A percentile compares a stretch with the other conserved stretches of the same genome.
Evolutionary conservation across 2,797 vertebrate genomes (phyloP).

Genomic region (Perdix hodgsoniae): DNA sequence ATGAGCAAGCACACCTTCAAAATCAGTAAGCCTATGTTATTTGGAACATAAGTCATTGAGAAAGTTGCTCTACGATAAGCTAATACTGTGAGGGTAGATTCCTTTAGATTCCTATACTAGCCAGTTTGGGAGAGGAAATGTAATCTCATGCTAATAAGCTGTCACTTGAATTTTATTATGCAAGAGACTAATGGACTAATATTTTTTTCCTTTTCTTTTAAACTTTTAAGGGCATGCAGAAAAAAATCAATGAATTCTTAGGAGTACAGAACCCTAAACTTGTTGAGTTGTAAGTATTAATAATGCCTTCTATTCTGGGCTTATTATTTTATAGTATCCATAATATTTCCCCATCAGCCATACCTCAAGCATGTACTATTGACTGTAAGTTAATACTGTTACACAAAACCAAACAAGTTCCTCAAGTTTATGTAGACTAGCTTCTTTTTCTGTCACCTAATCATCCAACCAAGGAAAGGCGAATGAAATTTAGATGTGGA

Average conservation of each 20-base stretch:
- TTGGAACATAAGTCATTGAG: background rate
- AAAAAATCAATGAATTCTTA: slow-evolving; percentile 1
- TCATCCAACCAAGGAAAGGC: background rate
- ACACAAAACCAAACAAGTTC: background rate
- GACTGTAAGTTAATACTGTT: background rate
- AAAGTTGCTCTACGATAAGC: background rate
- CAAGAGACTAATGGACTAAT: background rate
- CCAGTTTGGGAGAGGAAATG: background rate
- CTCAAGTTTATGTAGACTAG: background rate
- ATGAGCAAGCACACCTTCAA: background rate
- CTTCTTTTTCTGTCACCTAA: background rate
- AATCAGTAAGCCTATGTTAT: background rate
- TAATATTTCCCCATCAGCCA: background rate
- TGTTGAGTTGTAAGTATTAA: slow-evolving; percentile 36
- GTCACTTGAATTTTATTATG: background rate
- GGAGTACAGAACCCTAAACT: background rate
- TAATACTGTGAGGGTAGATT: background rate
- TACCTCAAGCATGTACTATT: background rate
- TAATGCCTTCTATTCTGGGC: background rate
- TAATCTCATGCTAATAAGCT: background rate
- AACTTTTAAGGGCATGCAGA: slow-evolving; percentile 47
- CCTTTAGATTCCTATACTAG: background rate
- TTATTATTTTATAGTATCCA: background rate
- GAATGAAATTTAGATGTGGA: background rate
- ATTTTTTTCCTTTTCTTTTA: slow-evolving; percentile 25